Conservation (phyloP, 2,113 vertebrate species). For the Aphelocoma coerulescens region DNA sequence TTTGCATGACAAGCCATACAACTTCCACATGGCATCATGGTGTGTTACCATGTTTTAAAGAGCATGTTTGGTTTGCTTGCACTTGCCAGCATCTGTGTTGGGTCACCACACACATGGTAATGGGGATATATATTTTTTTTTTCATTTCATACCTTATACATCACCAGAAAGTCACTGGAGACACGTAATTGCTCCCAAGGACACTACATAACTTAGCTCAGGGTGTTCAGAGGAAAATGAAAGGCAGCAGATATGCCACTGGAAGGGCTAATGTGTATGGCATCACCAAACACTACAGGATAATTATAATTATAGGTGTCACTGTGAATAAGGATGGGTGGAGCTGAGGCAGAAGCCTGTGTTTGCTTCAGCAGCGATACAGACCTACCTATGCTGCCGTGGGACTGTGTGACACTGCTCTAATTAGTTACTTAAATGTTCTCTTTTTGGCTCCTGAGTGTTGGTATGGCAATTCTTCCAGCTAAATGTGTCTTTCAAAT, state of each 20-base stretch:
- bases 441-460: not conserved
- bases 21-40: fast-evolving
- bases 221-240: not conserved
- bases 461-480: not conserved
- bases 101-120: not conserved
- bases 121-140: not conserved
- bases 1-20: not conserved
- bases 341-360: not conserved
- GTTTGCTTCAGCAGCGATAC: not conserved
- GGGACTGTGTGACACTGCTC: not conserved
- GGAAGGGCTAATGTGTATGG: not conserved
- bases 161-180: not conserved
- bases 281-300: not conserved
- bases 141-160: not conserved
- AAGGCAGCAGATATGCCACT: not conserved
- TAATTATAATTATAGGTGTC: not conserved
- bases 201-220: not conserved
- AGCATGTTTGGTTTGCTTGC: not conserved
- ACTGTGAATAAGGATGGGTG: not conserved
- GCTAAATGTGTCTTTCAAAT: not conserved
- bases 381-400: not conserved
- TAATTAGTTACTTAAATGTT: not conserved
- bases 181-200: not conserved
- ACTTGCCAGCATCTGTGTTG: not conserved
- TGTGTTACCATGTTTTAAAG: not conserved